Base-by-base conservation (phyloP, 2,888 invertebrate genomes). In the Epirrita christyi region DNA sequence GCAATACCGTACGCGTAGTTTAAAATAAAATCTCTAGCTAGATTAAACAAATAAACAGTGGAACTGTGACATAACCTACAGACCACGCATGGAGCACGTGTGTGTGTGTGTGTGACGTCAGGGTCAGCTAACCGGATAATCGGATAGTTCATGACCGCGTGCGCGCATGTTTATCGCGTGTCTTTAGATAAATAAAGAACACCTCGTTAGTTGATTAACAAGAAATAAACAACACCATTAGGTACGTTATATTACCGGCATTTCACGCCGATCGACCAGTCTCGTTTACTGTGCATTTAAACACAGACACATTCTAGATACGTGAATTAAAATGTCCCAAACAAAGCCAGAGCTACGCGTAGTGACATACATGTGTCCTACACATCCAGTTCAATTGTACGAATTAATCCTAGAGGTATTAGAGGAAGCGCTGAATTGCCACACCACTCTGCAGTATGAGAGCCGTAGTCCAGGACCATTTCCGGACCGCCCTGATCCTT, bases 341-440 rank as follows among this genome's bases (percentile, higher is more conserved):
- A 72, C 68, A 52, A 86, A 83, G 65, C 67, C 71, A 55, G 87
- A 90, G 64, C 75, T 95, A 54, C 90, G 94, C 9, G 73, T 94
- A 43, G 87, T 93, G 61, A 94, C 94, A 0, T 94, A 94, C 73
- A 92, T 95, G 92, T 93, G 93, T 64, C 94, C 94, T 10, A 92
- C 93, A 44, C 91, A 94, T 63, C 94, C 94, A 5, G 92, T 94
- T 40, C 93, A 93, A 70, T 75, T 94, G 42, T 94, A 93, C 76
- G 93, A 94, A 74, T 78, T 91, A 58, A 83, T 94, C 38, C 69
- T 93, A 72, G 88, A 93, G 51, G 85, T 93, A 57, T 73, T 94
- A 60, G 94, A 94, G 72, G 83, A 90, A 29, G 78, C 87, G 6
- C 68, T 93, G 43, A 83, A 85, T 37, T 87, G 91, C 62, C 84